A percentile compares a stretch with the other conserved stretches of the same genome.
These are phyloP conservation scores for Eueides isabella DNA, from an alignment of 1,140 invertebrate genomes.

Conservation along the genomic window DNA sequence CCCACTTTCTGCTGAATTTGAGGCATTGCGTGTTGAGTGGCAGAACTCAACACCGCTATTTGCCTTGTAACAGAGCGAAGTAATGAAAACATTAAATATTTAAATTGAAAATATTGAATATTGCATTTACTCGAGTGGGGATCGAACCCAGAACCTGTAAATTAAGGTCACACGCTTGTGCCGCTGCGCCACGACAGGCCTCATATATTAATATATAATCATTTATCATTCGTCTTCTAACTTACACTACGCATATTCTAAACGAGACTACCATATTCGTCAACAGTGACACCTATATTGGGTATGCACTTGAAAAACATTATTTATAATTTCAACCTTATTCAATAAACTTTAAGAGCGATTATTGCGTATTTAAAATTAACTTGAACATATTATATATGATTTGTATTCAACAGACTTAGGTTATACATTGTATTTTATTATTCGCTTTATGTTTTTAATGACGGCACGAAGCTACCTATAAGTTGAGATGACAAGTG, in stretches of 20 bases:
- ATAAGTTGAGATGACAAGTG: constrained; percentile 3
- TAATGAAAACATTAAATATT: too few species aligned
- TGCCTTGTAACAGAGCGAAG: too few species aligned
- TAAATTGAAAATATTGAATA: too few species aligned
- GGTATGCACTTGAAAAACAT: constrained; percentile 2
- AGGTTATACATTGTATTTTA: constrained; percentile 2
- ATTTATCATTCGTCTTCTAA: neutral
- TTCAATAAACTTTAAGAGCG: neutral
- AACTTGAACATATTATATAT: neutral
- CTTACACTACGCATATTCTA: constrained; percentile 25
- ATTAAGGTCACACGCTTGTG: too few species aligned
- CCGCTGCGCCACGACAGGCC: too few species aligned
- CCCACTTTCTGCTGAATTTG: too few species aligned
- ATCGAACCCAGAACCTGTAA: too few species aligned
- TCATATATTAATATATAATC: neutral
- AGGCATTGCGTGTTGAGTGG: too few species aligned
- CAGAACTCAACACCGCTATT: too few species aligned
- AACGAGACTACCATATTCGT: constrained; percentile 40
- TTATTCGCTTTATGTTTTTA: constrained; percentile 1
- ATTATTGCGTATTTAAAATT: neutral
- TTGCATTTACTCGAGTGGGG: too few species aligned
- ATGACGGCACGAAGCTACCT: neutral
- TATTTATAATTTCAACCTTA: neutral
- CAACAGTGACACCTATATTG: constrained; percentile 34
- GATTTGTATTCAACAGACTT: constrained; percentile 8